Conservation (phyloP, 1,140 invertebrate genomes). For the Hyles euphorbiae region DNA sequence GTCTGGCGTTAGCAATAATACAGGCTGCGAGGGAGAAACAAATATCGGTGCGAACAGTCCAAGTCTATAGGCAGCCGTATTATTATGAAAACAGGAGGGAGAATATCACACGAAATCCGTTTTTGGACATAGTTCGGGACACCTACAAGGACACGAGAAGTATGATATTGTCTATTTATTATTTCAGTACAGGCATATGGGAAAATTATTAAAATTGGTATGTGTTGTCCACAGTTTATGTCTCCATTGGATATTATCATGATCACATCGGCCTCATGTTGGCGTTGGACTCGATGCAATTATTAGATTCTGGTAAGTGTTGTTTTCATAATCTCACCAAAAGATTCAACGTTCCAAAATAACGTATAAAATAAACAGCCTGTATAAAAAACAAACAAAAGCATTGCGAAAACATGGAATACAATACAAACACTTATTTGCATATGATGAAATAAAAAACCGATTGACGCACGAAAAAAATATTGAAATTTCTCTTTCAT, state of each 20-base stretch:
- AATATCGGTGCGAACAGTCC: constrained; percentile 80
- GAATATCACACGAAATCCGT: constrained; percentile 86
- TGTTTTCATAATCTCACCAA: no score
- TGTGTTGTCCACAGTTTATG: constrained; percentile 87
- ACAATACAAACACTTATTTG: no score
- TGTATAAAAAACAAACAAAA: no score
- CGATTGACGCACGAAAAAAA: no score
- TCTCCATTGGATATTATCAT: constrained; percentile 92
- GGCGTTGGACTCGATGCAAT: constrained; percentile 86
- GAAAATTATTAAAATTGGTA: background rate
- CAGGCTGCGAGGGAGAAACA: constrained; percentile 80
- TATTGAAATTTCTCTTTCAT: no score
- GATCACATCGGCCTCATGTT: constrained; percentile 90
- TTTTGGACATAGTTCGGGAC: constrained; percentile 84
- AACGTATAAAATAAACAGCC: no score
- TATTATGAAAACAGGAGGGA: constrained; percentile 88
- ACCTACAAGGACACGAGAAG: constrained; percentile 88
- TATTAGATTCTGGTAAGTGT: constrained; percentile 86
- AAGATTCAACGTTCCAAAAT: no score
- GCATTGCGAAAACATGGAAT: no score
- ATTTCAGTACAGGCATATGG: background rate
- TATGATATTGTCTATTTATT: constrained; percentile 51
- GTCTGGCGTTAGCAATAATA: constrained; percentile 84
- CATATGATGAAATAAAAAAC: no score
- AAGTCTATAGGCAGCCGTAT: constrained; percentile 70